phyloP scores from a whole-genome alignment of 1,140 invertebrate genomes.

The Aphelinus certus region DNA sequence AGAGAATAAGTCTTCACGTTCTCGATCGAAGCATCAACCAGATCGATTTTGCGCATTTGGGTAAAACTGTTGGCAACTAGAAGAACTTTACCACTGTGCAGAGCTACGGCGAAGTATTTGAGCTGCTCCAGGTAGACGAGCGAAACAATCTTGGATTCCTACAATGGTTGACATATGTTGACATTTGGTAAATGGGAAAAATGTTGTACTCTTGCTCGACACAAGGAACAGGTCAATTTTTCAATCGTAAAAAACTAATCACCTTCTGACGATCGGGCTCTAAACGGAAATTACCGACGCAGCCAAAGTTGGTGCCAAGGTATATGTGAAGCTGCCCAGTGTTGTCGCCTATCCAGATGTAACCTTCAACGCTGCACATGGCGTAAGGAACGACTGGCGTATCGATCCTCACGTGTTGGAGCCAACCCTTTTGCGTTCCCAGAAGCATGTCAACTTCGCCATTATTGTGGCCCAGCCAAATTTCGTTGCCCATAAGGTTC shows the following conservation, averaged over 20 bases:
- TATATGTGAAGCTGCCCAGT: conserved; percentile 83
- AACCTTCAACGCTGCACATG: conserved; percentile 74
- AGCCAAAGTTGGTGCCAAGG: conserved; percentile 61
- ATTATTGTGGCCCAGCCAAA: conserved; percentile 79
- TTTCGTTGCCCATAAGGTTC: conserved; percentile 66
- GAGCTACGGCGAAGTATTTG: conserved; percentile 76
- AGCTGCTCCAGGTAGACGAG: conserved; percentile 73
- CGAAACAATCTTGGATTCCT: conserved; percentile 69
- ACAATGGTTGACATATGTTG: too few species aligned
- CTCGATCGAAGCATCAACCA: conserved; percentile 45
- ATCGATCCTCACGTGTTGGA: conserved; percentile 68
- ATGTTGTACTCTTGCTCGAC: too few species aligned
- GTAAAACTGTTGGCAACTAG: conserved; percentile 65
- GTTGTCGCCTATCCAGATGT: conserved; percentile 89
- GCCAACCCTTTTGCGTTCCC: conserved; percentile 69
- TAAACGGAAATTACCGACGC: conserved; percentile 64
- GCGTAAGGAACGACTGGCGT: conserved; percentile 71
- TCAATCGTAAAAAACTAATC: background rate
- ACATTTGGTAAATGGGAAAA: too few species aligned
- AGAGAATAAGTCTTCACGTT: conserved; percentile 61
- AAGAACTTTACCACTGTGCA: conserved; percentile 80
- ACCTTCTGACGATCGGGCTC: conserved; percentile 62
- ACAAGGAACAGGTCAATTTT: too few species aligned
- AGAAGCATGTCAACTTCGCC: conserved; percentile 75
- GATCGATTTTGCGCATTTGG: conserved; percentile 58